Conservation (phyloP, 2,113 vertebrate species). For the Caloenas nicobarica region DNA sequence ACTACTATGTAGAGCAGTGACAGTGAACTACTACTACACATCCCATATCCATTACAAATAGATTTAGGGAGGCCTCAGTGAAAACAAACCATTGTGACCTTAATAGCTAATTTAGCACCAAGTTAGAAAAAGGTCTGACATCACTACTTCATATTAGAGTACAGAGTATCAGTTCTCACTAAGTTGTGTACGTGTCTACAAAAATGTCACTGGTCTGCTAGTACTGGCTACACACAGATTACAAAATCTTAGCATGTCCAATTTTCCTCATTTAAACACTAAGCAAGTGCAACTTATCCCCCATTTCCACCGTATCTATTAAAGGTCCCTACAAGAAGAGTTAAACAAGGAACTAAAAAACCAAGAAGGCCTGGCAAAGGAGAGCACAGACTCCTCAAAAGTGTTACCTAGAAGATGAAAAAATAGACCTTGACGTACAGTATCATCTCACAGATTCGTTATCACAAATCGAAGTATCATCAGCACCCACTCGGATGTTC, state of each 20-base stretch:
- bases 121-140: not conserved
- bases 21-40: not conserved
- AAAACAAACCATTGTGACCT: not conserved
- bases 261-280: not conserved
- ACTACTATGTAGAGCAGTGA: not conserved
- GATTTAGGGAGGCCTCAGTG: not conserved
- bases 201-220: not conserved
- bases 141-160: not conserved
- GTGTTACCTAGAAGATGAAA: not conserved
- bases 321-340: not conserved
- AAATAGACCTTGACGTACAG: not conserved
- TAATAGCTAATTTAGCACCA: not conserved
- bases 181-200: not conserved
- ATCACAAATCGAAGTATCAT: not conserved
- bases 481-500: not conserved
- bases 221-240: not conserved
- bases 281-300: not conserved
- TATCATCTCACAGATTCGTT: not conserved
- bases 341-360: not conserved
- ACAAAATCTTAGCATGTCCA: not conserved
- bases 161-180: not conserved
- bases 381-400: not conserved
- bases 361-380: not conserved
- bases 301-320: accelerated
- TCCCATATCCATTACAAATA: not conserved